Base-by-base conservation (phyloP, 2,113 vertebrate species). In the Myotis yumanensis region DNA sequence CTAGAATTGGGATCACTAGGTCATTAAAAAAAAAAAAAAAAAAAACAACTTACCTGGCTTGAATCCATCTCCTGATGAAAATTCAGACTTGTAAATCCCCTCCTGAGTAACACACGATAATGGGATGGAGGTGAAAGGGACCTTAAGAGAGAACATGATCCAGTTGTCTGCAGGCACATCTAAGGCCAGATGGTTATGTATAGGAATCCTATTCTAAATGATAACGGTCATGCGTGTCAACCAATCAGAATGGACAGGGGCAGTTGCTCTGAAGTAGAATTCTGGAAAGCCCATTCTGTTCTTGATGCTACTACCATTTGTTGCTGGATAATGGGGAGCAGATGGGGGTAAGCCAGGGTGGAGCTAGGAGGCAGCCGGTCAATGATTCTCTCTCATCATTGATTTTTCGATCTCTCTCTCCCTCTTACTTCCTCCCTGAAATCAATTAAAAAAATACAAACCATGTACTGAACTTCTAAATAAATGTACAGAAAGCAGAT, bases 51-150 rank as follows among this genome's bases (percentile, higher is more conserved):
- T 64, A 0, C 80, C 8, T 84, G 32, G 59, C 18, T 87, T 71
- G 25, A 91, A 93, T 68, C 81, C 25, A 79, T 51, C 8, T 76
- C 48, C 30, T 87, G 37, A 68, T 48, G 14, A 18, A 76, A 86
- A 94, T 46, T 52, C 40, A 83, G n/a, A 79, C 18, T 35, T 51
- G 37, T 11, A 32, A 59, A 48, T n/a, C 6, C 14, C 43, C 11
- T 89, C 11, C 1, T 2, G 12, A 68, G 22, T 73, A 62, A 23
- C 7, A 22, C 3, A 75, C 83, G 15, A 12, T 52, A 28, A 64
- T 43, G 8, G 77, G 81, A n/a, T n/a, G 10, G 71, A 84, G 5
- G 5, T 75, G 51, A 76, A 64, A 54, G 30, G 5, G 28, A 51
- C 5, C 46, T 46, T 5, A 25, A 93, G 35, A 76, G 28, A 37